Percentiles rank a stretch among this genome's conserved stretches.
These are phyloP conservation scores for Punctoribates punctum DNA, from an alignment of 2,888 invertebrate genomes.

Conservation along the genomic window DNA sequence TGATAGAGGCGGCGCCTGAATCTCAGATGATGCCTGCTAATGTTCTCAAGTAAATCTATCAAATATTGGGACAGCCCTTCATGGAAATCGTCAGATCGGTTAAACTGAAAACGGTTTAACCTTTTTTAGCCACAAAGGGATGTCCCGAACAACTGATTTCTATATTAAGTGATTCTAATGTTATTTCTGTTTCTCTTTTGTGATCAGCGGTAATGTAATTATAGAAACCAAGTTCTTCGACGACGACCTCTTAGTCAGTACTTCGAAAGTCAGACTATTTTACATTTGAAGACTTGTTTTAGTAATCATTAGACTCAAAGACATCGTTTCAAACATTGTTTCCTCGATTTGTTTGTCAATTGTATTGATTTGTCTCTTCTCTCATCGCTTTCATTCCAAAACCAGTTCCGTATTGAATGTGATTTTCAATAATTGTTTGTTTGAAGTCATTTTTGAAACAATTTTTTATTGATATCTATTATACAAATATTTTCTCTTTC, in stretches of 20 bases:
- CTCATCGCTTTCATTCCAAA: background rate
- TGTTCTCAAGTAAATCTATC: constrained; percentile 71
- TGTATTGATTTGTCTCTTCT: background rate
- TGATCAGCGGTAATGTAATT: constrained; percentile 84
- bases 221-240: constrained; percentile 97
- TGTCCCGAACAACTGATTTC: too few relatives aligned
- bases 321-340: background rate
- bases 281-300: constrained; percentile 66
- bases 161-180: too few relatives aligned
- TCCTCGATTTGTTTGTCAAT: background rate
- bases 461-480: background rate
- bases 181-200: too few relatives aligned
- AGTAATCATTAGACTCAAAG: background rate
- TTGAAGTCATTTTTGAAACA: constrained; percentile 9
- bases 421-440: background rate
- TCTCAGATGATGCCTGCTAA: constrained; percentile 99
- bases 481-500: too few relatives aligned
- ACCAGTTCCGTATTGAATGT: background rate
- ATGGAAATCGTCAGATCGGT: too few relatives aligned
- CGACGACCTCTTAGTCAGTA: constrained; percentile 86
- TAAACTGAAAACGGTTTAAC: too few relatives aligned
- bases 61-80: background rate
- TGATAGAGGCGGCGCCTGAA: constrained; percentile 97
- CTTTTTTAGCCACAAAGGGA: too few relatives aligned
- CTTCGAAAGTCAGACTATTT: constrained; percentile 88